These are phyloP conservation scores for Augochlora pura DNA, from an alignment of 1,140 invertebrate genomes.

Conservation along the genomic window DNA sequence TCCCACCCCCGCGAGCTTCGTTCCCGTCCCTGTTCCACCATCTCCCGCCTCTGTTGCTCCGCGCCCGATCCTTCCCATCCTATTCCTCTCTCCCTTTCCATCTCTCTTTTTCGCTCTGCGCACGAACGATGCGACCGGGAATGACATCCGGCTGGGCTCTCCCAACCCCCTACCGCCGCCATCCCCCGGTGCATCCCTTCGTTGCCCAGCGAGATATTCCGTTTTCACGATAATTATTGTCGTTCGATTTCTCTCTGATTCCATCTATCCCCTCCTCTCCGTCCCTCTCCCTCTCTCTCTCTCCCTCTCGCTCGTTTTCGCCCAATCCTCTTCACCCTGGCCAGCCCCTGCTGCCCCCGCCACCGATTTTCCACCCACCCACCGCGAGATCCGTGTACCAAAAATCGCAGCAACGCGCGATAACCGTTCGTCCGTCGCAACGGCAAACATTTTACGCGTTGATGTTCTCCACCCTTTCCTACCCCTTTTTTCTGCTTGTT, in stretches of 20 bases:
- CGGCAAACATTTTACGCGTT: slow-evolving; percentile 65
- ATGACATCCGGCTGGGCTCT: slow-evolving; percentile 77
- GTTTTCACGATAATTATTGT: slow-evolving; percentile 80
- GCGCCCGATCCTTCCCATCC: background rate
- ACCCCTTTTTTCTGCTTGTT: slow-evolving; percentile 26
- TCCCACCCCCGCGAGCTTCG: background rate
- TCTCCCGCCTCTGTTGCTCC: slow-evolving; percentile 3
- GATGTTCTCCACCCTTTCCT: slow-evolving; percentile 52
- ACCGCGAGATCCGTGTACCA: slow-evolving; percentile 53
- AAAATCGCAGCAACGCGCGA: slow-evolving; percentile 66
- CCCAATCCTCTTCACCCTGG: slow-evolving; percentile 43
- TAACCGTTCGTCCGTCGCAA: slow-evolving; percentile 63
- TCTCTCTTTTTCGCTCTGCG: slow-evolving; percentile 19
- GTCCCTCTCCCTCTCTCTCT: background rate
- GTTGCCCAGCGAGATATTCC: slow-evolving; percentile 76
- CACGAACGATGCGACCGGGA: slow-evolving; percentile 71
- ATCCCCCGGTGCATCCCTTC: slow-evolving; percentile 51
- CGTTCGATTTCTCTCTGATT: slow-evolving; percentile 73
- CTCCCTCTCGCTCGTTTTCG: slow-evolving; percentile 21
- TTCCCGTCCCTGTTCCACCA: background rate
- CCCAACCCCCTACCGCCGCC: slow-evolving; percentile 55
- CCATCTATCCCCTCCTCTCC: slow-evolving; percentile 12
- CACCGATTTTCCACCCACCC: slow-evolving; percentile 48
- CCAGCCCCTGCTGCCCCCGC: slow-evolving; percentile 16
- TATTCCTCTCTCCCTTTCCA: slow-evolving; percentile 1